These are phyloP conservation scores for Sipunculus nudus DNA, from an alignment of 2,888 invertebrate species.

Conservation along the genomic window DNA sequence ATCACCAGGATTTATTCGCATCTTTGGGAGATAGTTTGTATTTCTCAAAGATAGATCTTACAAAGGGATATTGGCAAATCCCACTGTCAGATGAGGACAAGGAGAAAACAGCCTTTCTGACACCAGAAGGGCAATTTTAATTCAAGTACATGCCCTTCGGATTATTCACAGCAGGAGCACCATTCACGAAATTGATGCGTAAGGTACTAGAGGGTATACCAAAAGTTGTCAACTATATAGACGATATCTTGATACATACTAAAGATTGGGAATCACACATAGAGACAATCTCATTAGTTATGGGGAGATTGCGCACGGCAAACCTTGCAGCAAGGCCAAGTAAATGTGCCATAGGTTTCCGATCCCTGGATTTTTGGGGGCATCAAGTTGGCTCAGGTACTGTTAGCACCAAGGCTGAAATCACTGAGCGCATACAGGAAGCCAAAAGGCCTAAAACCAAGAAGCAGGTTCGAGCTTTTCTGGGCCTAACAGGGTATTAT, in stretches of 20 bases:
- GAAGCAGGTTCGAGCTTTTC: slow-evolving; percentile 8
- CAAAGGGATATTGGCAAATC: slow-evolving; percentile 3
- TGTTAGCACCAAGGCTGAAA: background rate
- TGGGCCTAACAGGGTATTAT: slow-evolving; percentile 17
- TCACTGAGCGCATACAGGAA: slow-evolving; percentile 7
- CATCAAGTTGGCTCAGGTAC: slow-evolving; percentile 3
- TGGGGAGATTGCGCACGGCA: background rate
- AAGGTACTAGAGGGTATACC: slow-evolving; percentile 12
- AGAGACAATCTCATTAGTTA: background rate
- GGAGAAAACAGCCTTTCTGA: background rate
- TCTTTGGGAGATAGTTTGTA: background rate
- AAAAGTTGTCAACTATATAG: slow-evolving; percentile 8
- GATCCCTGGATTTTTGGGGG: slow-evolving; percentile 9
- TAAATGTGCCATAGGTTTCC: slow-evolving; percentile 16
- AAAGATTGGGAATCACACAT: slow-evolving; percentile 12
- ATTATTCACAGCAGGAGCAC: slow-evolving; percentile 7
- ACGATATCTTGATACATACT: slow-evolving; percentile 13
- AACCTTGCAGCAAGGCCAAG: slow-evolving; percentile 3
- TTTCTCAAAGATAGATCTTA: background rate
- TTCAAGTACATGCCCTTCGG: slow-evolving; percentile 14
- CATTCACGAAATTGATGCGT: slow-evolving; percentile 11
- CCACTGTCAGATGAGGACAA: background rate
- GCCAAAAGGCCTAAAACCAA: slow-evolving; percentile 6
- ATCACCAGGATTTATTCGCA: background rate
- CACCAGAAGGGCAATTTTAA: slow-evolving; percentile 6